Conservation (phyloP, 2,113 vertebrate genomes). For the Chaenogobius annularis region DNA sequence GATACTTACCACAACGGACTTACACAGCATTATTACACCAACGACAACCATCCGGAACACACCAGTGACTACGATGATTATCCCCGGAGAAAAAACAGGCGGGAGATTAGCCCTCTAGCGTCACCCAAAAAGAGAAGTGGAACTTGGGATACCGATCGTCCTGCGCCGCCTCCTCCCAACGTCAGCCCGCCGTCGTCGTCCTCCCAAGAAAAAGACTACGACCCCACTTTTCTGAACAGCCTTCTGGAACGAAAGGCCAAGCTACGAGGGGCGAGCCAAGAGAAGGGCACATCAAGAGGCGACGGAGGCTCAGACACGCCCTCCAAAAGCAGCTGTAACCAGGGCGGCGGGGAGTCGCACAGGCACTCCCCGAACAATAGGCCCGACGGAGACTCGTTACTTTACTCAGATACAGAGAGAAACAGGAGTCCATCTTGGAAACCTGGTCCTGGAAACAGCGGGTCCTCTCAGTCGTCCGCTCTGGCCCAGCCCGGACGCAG, state of each 20-base stretch:
- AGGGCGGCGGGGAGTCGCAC: constrained; percentile 64
- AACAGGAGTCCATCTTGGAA: constrained; percentile 72
- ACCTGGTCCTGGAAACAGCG: constrained; percentile 69
- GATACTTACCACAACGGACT: constrained; percentile 56
- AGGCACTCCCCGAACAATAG: constrained; percentile 61
- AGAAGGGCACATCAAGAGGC: constrained; percentile 36
- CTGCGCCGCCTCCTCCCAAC: constrained; percentile 35
- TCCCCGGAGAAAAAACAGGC: constrained; percentile 72
- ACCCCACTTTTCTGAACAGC: constrained; percentile 82
- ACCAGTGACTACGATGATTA: constrained; percentile 67
- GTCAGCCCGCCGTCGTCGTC: constrained; percentile 72
- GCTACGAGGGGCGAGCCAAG: constrained; percentile 49
- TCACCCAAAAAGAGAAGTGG: constrained; percentile 80
- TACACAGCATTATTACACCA: constrained; percentile 53
- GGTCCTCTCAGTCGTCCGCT: constrained; percentile 72
- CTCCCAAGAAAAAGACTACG: constrained; percentile 80
- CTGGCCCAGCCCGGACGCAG: constrained; percentile 77
- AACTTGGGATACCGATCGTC: constrained; percentile 75
- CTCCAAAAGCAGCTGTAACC: constrained; percentile 82
- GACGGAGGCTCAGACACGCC: constrained; percentile 83
- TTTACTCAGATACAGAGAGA: constrained; percentile 77
- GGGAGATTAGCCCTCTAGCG: constrained; percentile 77
- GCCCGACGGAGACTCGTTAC: constrained; percentile 72
- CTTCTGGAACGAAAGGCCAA: constrained; percentile 85
- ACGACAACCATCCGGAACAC: constrained; percentile 74